Conservation (phyloP, 2,797 vertebrate genomes). For the Mormyrus proboscirostris region DNA sequence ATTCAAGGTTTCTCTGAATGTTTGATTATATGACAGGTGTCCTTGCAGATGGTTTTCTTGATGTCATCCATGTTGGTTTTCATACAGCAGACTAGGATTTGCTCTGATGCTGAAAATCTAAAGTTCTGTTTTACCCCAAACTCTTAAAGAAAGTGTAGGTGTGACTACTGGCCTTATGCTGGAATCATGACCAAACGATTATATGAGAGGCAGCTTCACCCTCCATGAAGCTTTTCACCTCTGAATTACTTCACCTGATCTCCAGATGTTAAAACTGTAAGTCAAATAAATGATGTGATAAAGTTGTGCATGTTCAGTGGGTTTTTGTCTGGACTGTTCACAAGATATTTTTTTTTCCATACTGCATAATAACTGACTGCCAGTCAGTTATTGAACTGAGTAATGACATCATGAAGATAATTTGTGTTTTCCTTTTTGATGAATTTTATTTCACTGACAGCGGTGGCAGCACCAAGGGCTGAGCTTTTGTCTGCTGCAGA, state of each 20-base stretch:
- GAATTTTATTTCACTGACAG: background rate
- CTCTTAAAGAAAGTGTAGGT: background rate
- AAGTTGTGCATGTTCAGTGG: background rate
- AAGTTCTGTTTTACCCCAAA: background rate
- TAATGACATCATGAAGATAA: background rate
- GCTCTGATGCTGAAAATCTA: background rate
- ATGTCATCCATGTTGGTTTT: background rate
- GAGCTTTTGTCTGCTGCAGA: background rate
- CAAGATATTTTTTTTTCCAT: background rate
- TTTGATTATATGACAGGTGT: background rate
- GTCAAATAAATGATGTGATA: background rate
- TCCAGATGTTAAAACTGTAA: background rate
- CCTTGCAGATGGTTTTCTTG: background rate
- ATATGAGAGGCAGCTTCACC: background rate
- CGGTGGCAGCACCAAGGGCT: background rate
- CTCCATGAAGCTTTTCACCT: background rate
- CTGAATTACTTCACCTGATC: background rate
- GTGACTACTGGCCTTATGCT: background rate
- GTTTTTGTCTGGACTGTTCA: background rate
- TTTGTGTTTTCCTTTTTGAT: background rate
- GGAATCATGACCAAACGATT: background rate
- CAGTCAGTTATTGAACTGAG: background rate
- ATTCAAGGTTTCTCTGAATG: too few relatives aligned
- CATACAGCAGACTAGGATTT: background rate
- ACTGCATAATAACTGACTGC: too few relatives aligned